Evolutionary conservation across 2,797 vertebrate genomes (phyloP), one percentile per base, ranked within the genome.

Genomic region (Mus minutoides): DNA sequence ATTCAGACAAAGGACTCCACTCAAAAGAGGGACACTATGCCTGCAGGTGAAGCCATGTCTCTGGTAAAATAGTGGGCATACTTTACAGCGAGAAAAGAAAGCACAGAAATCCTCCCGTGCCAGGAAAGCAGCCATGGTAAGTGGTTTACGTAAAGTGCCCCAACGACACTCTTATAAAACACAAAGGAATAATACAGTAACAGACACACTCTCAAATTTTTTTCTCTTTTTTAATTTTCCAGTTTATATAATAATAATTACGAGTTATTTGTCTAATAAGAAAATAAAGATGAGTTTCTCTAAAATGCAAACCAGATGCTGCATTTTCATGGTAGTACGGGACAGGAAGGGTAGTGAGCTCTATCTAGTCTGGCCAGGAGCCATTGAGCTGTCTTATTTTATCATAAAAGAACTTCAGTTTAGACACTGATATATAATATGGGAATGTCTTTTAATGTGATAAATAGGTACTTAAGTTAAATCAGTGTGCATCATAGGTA

Each of bases 81-180:
- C 52, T 92, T 93, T 64, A 17, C 22, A 94, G 49, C 43, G 75
- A 80, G 10, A 49, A 88, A 13, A 95, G 19, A 29, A 78, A 4
- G 34, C 67, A 22, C 1, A 49, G 40, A 19, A 34, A 31, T 77
- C 71, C 37, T 76, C 46, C 54, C 8, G 8, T 73, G 80, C 75
- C 34, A 8, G 75, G 52, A 71, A 87, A 84, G 43, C 21, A 0
- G 26, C n/a, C 58, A 49, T 43, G 24, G 22, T 43, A 54, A 21
- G 9, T 34, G 7, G 21, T 58, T 64, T 60, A 4, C 12, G 14
- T 29, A 58, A 76, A 80, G 79, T 37, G 21, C n/a, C 17, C 86
- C 93, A 79, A 86, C n/a, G 90, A 58, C 8, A 90, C 54, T 90
- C 88, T 92, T 69, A 62, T 91, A 73, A 3, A 84, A 40, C 6